Evolutionary conservation across 2,797 vertebrate species (phyloP), one percentile per base, ranked within the genome.

Genomic region (Neosilurus hyrtlii): DNA sequence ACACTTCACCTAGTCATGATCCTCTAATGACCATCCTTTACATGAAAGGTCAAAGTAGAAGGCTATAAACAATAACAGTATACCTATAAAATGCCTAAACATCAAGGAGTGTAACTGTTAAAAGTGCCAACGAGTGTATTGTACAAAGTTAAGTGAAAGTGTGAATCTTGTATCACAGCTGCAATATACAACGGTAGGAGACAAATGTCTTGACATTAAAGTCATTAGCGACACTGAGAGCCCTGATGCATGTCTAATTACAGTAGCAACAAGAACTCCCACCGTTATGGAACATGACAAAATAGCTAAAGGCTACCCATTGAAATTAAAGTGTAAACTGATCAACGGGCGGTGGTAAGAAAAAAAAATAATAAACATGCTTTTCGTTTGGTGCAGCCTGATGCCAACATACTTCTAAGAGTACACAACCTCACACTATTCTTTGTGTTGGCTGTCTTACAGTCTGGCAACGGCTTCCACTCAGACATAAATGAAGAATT

Each of bases 181-280:
- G 74, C 74, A 76, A 61, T 37, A 61, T 59, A 76, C 26, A 59
- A 4, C 26, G 61, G 74, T 61, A 24, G 22, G 57, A 24, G 22
- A 77, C 22, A 62, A 77, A 63, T 63, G 75, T 18, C 75, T 77
- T 49, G 22, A 24, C 59, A 26, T n/a, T 49, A 76, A 18, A 63
- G 75, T 24, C 37, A 56, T 68, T 26, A 30, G 66, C n/a, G 63
- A 54, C 54, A 83, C 11, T 54, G 8, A 54, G 61, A 62, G 59
- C 37, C 59, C 75, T 63, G 57, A 62, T 9, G n/a, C 59, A 49
- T 63, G 75, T 51, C 75, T 63, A 62, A 77, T 77, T 77, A 62
- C 8, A 49, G 75, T 49, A 63, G n/a, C 10, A 77, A 49, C 75
- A 62, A 63, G 59, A 24, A 63, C 75, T 16, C 49, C 49, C 9